A percentile compares a stretch with the other conserved stretches of the same genome.
These are phyloP conservation scores for Lymantria monacha DNA, from an alignment of 2,888 invertebrate species.

Conservation along the genomic window DNA sequence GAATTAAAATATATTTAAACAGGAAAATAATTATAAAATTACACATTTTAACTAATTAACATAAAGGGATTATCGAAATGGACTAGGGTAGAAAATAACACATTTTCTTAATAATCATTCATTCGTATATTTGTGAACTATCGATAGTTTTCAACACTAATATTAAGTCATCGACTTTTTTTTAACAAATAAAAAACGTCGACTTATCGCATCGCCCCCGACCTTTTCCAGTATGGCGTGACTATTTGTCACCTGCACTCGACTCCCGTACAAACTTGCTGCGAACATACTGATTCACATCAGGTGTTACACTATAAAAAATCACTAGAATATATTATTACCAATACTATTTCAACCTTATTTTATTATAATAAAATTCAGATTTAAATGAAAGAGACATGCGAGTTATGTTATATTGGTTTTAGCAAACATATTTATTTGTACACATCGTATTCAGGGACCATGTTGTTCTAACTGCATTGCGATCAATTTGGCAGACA, in stretches of 20 bases:
- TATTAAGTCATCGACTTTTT: constrained; percentile 75
- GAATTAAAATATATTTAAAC: too few species aligned
- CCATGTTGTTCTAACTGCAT: constrained; percentile 69
- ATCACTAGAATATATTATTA: constrained; percentile 21
- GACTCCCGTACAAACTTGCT: constrained; percentile 76
- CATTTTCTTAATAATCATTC: too few species aligned
- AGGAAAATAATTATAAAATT: too few species aligned
- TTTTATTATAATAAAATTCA: constrained; percentile 9
- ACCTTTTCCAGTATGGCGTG: constrained; percentile 72
- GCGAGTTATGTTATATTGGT: constrained; percentile 23
- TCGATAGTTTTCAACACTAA: constrained; percentile 61
- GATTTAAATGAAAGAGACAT: constrained; percentile 13
- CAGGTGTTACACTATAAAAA: constrained; percentile 44
- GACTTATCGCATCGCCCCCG: constrained; percentile 67
- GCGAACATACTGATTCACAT: constrained; percentile 76
- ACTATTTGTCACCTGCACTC: constrained; percentile 80
- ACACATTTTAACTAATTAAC: too few species aligned
- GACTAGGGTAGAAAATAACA: too few species aligned
- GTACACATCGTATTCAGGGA: constrained; percentile 61
- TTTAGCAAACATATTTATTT: constrained; percentile 55
- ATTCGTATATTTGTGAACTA: constrained; percentile 10
- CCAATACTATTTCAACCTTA: constrained; percentile 26
- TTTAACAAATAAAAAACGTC: constrained; percentile 70
- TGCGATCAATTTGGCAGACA: constrained; percentile 70
- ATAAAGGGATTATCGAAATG: too few species aligned